phyloP scores from a whole-genome alignment of 1,140 invertebrate species.

The Pseudachorutes palmiensis region DNA sequence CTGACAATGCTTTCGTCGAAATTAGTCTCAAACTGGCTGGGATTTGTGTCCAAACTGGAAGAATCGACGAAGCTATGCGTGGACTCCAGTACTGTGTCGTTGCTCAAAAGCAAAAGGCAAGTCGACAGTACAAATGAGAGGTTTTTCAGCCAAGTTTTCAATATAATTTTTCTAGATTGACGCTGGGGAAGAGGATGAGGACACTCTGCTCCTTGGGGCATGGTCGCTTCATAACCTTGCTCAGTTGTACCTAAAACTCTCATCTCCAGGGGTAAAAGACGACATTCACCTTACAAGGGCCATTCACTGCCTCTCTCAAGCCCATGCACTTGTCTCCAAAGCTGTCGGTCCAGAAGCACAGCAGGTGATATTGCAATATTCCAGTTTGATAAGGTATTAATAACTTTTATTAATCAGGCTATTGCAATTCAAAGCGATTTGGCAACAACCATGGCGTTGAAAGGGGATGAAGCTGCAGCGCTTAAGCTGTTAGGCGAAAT shows the following conservation, averaged over 20 bases:
- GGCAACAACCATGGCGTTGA: constrained; percentile 31
- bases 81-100: constrained; percentile 35
- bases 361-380: constrained; percentile 19
- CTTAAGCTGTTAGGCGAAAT: constrained; percentile 21
- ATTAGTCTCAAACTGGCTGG: constrained; percentile 36
- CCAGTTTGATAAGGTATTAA: neutral
- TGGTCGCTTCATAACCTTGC: constrained; percentile 34
- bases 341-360: constrained; percentile 31
- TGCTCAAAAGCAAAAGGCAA: constrained; percentile 25
- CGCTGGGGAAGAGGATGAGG: constrained; percentile 23
- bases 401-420: constrained; percentile 18
- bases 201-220: constrained; percentile 30
- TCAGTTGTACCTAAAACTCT: constrained; percentile 23
- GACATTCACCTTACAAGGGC: neutral
- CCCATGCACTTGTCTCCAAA: constrained; percentile 23
- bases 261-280: neutral
- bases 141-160: neutral
- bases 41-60: constrained; percentile 30
- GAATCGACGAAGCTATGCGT: constrained; percentile 16
- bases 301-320: constrained; percentile 16
- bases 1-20: constrained; percentile 35
- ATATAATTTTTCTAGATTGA: constrained; percentile 28
- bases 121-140: neutral
- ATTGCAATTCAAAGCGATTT: constrained; percentile 29
- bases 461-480: constrained; percentile 32